Conservation (phyloP, 2,888 invertebrate species). For the Amphipyra tragopoginis region DNA sequence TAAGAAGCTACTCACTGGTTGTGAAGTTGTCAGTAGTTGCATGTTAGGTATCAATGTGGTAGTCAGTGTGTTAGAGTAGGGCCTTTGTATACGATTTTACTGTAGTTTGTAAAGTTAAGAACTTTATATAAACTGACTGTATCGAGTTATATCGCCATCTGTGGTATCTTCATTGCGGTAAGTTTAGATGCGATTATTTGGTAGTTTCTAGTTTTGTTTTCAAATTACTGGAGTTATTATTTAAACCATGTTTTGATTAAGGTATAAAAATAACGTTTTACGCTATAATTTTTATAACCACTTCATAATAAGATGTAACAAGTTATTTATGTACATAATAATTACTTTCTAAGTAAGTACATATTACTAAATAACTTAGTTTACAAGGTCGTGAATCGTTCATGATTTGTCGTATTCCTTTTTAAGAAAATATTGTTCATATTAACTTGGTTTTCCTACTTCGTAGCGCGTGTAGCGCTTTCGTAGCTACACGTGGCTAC, state of each 20-base stretch:
- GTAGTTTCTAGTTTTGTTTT: constrained; percentile 14
- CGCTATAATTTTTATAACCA: not conserved
- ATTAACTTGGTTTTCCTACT: constrained; percentile 12
- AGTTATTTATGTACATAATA: not conserved
- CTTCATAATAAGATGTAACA: not conserved
- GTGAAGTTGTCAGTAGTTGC: constrained; percentile 68
- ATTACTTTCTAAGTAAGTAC: not conserved
- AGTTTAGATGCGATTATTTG: constrained; percentile 49
- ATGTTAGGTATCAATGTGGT: constrained; percentile 57
- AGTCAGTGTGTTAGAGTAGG: constrained; percentile 63
- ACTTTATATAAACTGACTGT: constrained; percentile 58
- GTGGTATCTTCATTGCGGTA: constrained; percentile 53
- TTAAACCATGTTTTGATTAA: not conserved
- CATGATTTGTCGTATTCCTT: no score
- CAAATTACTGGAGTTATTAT: not conserved
- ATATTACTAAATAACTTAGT: not conserved
- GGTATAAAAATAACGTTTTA: not conserved
- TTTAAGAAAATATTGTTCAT: not conserved
- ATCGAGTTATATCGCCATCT: constrained; percentile 46
- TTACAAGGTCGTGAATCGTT: not conserved
- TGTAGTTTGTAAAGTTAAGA: constrained; percentile 54
- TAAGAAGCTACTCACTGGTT: constrained; percentile 73
- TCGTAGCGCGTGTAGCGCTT: constrained; percentile 14
- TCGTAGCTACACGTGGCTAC: constrained; percentile 50
- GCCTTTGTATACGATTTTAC: constrained; percentile 64